Evolutionary conservation across 2,113 vertebrate species (phyloP), one percentile per base, ranked within the genome.

Genomic region (Cavia aperea): DNA sequence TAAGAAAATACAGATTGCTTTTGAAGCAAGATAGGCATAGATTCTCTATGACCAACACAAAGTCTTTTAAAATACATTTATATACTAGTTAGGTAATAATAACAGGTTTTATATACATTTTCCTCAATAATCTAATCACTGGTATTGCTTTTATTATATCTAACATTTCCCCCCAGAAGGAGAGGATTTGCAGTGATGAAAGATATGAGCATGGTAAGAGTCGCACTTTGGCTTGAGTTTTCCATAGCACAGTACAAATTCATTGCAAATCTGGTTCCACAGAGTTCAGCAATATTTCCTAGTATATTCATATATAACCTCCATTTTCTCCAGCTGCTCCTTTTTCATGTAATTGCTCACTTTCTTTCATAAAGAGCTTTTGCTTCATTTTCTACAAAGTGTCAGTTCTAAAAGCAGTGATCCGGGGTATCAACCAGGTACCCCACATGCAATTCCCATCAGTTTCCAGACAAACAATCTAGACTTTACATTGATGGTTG

Each of bases 301-400:
- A 62, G 90, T 23, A 83, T 87, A 94, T 92, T 96, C 6, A 89
- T 58, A 2, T 86, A 90, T 95, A 94, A 91, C 86, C 0, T 51
- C 92, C 94, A 16, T 14, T 62, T 78, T 94, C 66, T 18, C 95
- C 23, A 93, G 7, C 19, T 94, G 29, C 26, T 92, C 65, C 81
- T 77, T 92, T 92, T 62, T 94, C 86, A 94, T 33, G 95, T 96
- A 82, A 14, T 21, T 82, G 6, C 5, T 91, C 83, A 84, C 92
- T 95, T 94, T 96, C 2, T 36, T 96, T 95, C 7, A 78, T 63
- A 91, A 66, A 68, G 84, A 85, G 29, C n/a, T 78, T 96, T 88
- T 82, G 6, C 29, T 96, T 89, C 63, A 83, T 96, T 97, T 97
- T 95, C 43, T 79, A 70, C 33, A 7, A 82, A 26, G 26, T 65